Percentiles rank a stretch among this genome's conserved stretches.
phyloP scores from a whole-genome alignment of 1,140 invertebrate species.

The Aphaenogaster rudis region DNA sequence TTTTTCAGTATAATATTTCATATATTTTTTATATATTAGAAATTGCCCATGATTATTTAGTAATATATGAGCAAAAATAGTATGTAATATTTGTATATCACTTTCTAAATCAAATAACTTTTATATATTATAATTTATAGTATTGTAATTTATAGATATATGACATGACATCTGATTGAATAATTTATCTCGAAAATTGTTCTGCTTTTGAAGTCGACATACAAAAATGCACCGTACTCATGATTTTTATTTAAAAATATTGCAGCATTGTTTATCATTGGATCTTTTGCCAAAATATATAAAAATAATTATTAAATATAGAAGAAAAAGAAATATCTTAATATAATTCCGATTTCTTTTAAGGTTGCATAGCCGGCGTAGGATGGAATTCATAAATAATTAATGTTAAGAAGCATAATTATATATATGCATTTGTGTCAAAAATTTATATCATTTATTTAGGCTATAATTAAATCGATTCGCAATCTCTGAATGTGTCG shows the following conservation, averaged over 20 bases:
- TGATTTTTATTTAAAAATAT: too few species aligned
- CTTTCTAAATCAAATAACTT: not conserved
- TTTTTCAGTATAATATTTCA: not conserved
- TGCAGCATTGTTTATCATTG: too few species aligned
- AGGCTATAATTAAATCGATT: slow-evolving; percentile 75
- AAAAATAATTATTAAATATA: not conserved
- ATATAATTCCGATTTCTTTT: slow-evolving; percentile 6
- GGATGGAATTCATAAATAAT: slow-evolving; percentile 35
- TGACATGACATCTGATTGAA: not conserved
- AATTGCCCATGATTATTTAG: not conserved
- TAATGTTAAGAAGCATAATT: slow-evolving; percentile 42
- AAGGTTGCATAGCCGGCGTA: slow-evolving; percentile 16
- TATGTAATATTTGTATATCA: not conserved
- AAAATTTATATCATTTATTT: slow-evolving; percentile 68
- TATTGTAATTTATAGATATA: not conserved
- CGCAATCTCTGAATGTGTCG: slow-evolving; percentile 67
- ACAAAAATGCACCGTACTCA: not conserved
- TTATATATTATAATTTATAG: not conserved
- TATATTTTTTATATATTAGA: not conserved
- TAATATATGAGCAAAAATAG: not conserved
- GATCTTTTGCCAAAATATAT: too few species aligned
- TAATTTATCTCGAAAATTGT: not conserved
- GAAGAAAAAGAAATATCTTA: not conserved
- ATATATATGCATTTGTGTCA: slow-evolving; percentile 47
- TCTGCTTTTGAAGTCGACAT: too few species aligned